Base-by-base conservation (phyloP, 1,140 invertebrate genomes). In the Vanessa tameamea region DNA sequence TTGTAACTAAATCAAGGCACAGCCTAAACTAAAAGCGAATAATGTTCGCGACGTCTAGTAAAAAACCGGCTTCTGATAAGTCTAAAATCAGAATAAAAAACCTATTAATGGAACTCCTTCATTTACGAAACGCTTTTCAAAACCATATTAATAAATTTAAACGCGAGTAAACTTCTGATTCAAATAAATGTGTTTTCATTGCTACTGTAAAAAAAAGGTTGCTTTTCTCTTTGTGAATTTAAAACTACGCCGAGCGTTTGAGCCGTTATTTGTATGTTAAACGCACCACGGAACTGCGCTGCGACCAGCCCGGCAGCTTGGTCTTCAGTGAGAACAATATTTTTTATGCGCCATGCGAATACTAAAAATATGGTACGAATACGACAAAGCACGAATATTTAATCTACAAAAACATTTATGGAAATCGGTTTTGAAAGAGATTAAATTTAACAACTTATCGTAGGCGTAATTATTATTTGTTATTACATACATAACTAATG, bases 221-320 rank as follows among this genome's bases (percentile, higher is more conserved):
- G 26, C 53, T 20, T 59, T 69, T 23, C 66, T 69, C 66, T 69
- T 59, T 69, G 53, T 69, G 66, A 57, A 69, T 69, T 69, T 69
- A 59, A 69, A 69, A 69, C 66, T 57, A 69, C 66, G 66, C 14
- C 16, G 16, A 23, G 66, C 66, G 31, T 69, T 69, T 69, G 66
- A 47, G 66, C 16, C 59, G 66, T 69, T 59, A 53, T 69, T 69
- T 69, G 66, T 69, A 47, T 69, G 53, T 59, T 69, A 69, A 69
- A 69, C 66, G 65, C 53, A 53, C 66, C 66, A 16, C 66, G 57
- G 53, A 55, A 69, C 37, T 61, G 57, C 66, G 51, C 43, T 55
- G n/a, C 51, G n/a, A 68, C 57, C 57, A 37, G 31, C 66, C 65
- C 51, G 51, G n/a, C 51, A 53, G 51, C 51, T 50, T 15, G 48